Conservation (phyloP, 2,797 vertebrate species). For the Atherinosoma microstoma region DNA sequence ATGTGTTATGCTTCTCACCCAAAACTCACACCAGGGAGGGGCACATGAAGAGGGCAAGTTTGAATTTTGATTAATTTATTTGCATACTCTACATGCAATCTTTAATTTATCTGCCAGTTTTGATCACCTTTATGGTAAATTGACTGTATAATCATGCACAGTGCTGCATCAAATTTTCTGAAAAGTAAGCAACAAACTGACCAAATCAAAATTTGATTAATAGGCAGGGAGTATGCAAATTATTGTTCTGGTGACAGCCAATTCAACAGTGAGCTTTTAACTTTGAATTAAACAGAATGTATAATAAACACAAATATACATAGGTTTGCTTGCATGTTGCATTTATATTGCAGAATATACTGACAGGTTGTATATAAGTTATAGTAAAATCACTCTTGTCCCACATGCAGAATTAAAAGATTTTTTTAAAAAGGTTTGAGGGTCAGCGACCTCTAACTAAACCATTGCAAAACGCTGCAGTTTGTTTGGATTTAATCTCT, state of each 20-base stretch:
- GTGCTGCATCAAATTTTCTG: constrained; percentile 63
- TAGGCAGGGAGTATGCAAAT: constrained; percentile 34
- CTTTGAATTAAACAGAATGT: constrained; percentile 43
- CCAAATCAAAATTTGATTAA: constrained; percentile 70
- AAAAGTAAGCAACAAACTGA: constrained; percentile 75
- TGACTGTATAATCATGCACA: constrained; percentile 60
- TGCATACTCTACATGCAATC: constrained; percentile 67
- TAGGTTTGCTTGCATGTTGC: constrained; percentile 47
- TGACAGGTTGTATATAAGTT: not conserved
- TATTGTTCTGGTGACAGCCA: constrained; percentile 64
- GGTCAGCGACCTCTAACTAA: constrained; percentile 40
- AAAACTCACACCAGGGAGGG: constrained; percentile 33
- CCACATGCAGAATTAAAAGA: constrained; percentile 3
- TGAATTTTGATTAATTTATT: constrained; percentile 76
- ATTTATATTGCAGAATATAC: constrained; percentile 23
- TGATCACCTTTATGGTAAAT: constrained; percentile 63
- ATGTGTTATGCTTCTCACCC: constrained; percentile 52
- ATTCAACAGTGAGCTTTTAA: constrained; percentile 44
- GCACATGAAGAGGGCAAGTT: constrained; percentile 23
- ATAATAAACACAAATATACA: constrained; percentile 43
- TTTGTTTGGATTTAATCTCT: constrained; percentile 49
- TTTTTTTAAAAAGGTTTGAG: constrained; percentile 11
- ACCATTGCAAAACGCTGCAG: constrained; percentile 47
- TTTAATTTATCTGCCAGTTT: constrained; percentile 70
- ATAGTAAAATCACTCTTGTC: constrained; percentile 18